Evolutionary conservation across 2,888 invertebrate species (phyloP).

Genomic region (Isotomurus palustris): DNA sequence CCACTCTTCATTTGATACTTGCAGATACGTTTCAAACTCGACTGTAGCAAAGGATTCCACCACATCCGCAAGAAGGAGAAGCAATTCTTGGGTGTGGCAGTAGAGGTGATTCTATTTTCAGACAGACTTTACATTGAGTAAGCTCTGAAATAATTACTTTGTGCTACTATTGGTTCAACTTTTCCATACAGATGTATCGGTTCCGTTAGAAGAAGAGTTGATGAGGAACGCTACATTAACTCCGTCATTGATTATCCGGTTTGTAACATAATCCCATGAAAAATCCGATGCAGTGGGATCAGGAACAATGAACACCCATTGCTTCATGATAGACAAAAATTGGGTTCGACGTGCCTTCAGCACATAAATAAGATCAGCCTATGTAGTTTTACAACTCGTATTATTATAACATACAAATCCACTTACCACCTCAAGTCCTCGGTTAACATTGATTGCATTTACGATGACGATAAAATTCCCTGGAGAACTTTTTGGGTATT

Average conservation of each 20-base stretch:
- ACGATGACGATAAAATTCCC: conserved; percentile 39
- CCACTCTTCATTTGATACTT: conserved; percentile 81
- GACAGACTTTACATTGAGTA: not conserved
- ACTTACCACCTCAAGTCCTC: conserved; percentile 35
- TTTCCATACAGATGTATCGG: conserved; percentile 17
- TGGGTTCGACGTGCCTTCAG: conserved; percentile 59
- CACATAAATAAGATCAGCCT: not conserved
- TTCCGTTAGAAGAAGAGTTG: conserved; percentile 60
- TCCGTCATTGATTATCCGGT: conserved; percentile 61
- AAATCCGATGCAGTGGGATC: conserved; percentile 52
- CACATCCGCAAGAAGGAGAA: conserved; percentile 63
- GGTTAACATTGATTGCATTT: conserved; percentile 31
- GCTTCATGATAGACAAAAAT: conserved; percentile 67
- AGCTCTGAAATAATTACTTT: conserved; percentile 2
- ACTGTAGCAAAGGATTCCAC: conserved; percentile 64
- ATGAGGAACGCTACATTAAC: conserved; percentile 74
- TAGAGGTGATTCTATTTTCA: conserved; percentile 54
- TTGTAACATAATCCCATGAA: conserved; percentile 33
- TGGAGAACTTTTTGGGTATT: conserved; percentile 15
- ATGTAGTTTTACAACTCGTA: not conserved
- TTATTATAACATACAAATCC: not conserved
- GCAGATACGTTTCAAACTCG: conserved; percentile 66
- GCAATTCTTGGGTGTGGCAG: conserved; percentile 66
- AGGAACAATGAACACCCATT: conserved; percentile 75
- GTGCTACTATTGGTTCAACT: too few species aligned